A percentile compares a stretch with the other conserved stretches of the same genome.
phyloP scores from a whole-genome alignment of 2,797 vertebrate species.

The Tiaroga cobitis region DNA sequence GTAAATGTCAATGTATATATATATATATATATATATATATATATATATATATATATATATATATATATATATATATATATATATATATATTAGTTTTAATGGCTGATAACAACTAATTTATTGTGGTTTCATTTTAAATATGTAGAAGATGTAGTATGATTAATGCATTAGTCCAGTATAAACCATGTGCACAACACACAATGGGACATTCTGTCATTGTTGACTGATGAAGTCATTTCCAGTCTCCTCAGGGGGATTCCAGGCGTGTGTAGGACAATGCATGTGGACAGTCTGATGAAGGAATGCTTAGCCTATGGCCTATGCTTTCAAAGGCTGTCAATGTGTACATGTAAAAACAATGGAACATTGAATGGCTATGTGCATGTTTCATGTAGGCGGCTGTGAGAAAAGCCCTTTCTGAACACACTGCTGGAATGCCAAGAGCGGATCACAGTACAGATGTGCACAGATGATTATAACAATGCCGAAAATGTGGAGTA shows the following conservation, averaged over 20 bases:
- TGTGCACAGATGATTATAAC: slow-evolving; percentile 43
- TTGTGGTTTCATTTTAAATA: neutral
- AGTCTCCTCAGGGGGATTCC: slow-evolving; percentile 20
- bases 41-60: no score
- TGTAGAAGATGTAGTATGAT: neutral
- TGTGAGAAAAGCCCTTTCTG: slow-evolving; percentile 27
- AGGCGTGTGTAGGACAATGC: slow-evolving; percentile 20
- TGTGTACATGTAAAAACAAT: slow-evolving; percentile 43
- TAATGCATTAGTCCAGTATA: slow-evolving; percentile 9
- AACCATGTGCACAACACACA: slow-evolving; percentile 27
- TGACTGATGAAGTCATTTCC: slow-evolving; percentile 28
- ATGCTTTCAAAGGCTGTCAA: slow-evolving; percentile 30
- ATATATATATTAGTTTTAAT: neutral
- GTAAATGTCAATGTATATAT: no score
- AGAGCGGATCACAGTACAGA: slow-evolving; percentile 28
- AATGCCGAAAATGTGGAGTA: slow-evolving; percentile 5
- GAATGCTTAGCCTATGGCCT: slow-evolving; percentile 39
- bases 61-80: no score
- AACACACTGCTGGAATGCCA: neutral
- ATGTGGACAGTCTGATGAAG: slow-evolving; percentile 31
- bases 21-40: no score
- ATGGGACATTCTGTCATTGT: slow-evolving; percentile 15
- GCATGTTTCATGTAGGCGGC: slow-evolving; percentile 22
- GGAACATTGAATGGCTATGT: slow-evolving; percentile 4
- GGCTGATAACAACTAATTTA: neutral